Conservation (phyloP, 2,797 vertebrate species). For the Cuculus canorus region DNA sequence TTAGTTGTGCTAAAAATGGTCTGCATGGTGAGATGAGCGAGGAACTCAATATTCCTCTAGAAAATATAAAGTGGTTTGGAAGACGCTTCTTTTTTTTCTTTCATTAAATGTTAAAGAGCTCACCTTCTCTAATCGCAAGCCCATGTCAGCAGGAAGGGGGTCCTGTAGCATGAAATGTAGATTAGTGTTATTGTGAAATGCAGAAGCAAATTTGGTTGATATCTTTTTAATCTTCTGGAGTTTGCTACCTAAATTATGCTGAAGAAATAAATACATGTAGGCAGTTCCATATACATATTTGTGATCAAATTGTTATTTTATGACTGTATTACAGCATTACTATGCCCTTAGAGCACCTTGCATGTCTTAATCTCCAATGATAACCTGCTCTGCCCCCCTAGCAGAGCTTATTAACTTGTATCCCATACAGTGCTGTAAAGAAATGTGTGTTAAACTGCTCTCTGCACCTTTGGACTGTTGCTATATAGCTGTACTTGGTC, state of each 20-base stretch:
- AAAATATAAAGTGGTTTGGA: neutral
- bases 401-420: slow-evolving; percentile 7
- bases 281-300: neutral
- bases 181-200: neutral
- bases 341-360: neutral
- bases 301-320: neutral
- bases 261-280: neutral
- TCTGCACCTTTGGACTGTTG: neutral
- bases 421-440: neutral
- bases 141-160: neutral
- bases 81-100: neutral
- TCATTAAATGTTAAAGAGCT: neutral
- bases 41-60: neutral
- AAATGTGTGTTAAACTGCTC: neutral
- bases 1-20: neutral
- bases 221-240: neutral
- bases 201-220: neutral
- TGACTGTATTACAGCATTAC: neutral
- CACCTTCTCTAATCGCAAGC: neutral
- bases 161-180: neutral
- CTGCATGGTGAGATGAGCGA: neutral
- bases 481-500: neutral
- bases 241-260: neutral
- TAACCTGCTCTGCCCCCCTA: neutral
- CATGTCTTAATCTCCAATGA: neutral